Evolutionary conservation across 2,113 vertebrate species (phyloP).

Genomic region (Anas platyrhynchos): DNA sequence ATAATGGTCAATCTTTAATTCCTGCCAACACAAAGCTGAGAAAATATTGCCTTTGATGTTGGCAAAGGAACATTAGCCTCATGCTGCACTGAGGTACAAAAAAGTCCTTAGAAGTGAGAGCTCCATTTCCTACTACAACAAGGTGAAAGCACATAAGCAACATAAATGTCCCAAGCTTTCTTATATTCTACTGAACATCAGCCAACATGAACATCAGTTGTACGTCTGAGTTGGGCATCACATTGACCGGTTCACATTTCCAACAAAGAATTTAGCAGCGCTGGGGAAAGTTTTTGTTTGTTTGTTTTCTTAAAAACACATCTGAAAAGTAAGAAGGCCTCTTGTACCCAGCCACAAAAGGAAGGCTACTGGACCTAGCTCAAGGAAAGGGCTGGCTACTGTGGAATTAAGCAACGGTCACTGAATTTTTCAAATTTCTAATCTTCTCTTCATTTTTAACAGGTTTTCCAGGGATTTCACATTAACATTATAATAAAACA

Average conservation of each 20-base stretch:
- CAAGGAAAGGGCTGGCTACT: not conserved
- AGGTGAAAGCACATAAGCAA: not conserved
- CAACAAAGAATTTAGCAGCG: not conserved
- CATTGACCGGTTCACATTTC: accelerated
- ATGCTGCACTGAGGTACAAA: not conserved
- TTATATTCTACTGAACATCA: not conserved
- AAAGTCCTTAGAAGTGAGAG: not conserved
- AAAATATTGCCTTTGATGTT: not conserved
- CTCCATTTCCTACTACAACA: not conserved
- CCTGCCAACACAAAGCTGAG: not conserved
- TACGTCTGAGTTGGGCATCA: not conserved
- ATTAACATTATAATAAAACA: not conserved
- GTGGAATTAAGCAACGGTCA: not conserved
- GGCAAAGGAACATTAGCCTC: not conserved
- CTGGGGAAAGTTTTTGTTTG: not conserved
- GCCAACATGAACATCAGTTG: not conserved
- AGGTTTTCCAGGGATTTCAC: not conserved
- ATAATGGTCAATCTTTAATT: not conserved
- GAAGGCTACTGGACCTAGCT: not conserved
- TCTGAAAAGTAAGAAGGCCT: not conserved
- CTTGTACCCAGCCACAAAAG: not conserved
- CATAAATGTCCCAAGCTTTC: accelerated
- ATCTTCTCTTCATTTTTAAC: not conserved
- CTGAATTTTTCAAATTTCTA: not conserved
- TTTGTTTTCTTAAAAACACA: not conserved